Conservation (phyloP, 2,888 invertebrate species). For the Willowsia nigromaculata region DNA sequence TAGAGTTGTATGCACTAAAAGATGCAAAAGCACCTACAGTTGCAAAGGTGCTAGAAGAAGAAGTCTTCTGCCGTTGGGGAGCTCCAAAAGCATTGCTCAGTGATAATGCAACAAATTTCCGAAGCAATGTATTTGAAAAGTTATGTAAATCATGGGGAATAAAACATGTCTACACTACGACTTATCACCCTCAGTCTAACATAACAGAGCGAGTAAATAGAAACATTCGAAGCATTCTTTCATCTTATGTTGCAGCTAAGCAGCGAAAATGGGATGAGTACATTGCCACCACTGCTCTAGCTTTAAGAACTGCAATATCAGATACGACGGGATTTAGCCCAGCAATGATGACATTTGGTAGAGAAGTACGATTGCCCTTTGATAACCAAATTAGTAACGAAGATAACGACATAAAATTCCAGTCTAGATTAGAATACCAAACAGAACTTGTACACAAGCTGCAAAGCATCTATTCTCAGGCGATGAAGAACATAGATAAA, state of each 20-base stretch:
- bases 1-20: conserved; percentile 66
- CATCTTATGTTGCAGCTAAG: conserved; percentile 7
- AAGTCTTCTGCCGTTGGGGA: conserved; percentile 69
- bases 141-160: conserved; percentile 60
- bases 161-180: conserved; percentile 66
- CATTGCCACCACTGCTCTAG: conserved; percentile 48
- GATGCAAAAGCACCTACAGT: conserved; percentile 55
- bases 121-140: conserved; percentile 14
- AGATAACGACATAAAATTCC: not conserved
- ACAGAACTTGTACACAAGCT: conserved; percentile 23
- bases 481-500: not conserved
- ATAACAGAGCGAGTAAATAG: conserved; percentile 70
- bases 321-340: conserved; percentile 72
- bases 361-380: conserved; percentile 66
- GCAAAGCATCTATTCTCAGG: not conserved
- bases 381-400: conserved; percentile 17
- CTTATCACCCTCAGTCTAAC: conserved; percentile 75
- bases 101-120: conserved; percentile 73
- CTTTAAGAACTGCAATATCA: conserved; percentile 57
- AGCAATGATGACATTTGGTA: conserved; percentile 62
- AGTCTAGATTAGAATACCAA: conserved; percentile 4
- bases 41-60: conserved; percentile 17
- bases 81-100: conserved; percentile 51
- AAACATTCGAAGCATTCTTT: conserved; percentile 63
- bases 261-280: conserved; percentile 69